Base-by-base conservation (phyloP, 1,140 invertebrate genomes). In the Drosophila cardini region DNA sequence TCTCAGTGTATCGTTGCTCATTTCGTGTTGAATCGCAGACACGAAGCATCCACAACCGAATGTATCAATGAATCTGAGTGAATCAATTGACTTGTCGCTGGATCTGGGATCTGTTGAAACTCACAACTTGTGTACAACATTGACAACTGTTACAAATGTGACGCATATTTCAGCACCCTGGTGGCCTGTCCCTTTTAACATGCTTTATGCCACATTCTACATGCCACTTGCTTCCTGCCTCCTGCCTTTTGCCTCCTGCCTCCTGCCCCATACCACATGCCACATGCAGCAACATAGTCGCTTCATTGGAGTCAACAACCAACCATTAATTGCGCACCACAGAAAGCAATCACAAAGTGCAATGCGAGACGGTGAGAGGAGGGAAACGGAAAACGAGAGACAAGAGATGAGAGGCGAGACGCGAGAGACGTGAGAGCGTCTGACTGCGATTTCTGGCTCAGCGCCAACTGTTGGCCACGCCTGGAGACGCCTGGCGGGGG, bases 311-410 rank as follows among this genome's bases (percentile, higher is more conserved):
- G 48, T 30, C 68, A 56, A 57, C 52, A 45, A 46, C 50, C 56
- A 16, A 56, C 56, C 82, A 87, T 86, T 87, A 82, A 86, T 81
- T 86, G 83, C 76, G 71, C 75, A 79, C 83, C 83, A 68, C 83
- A 87, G 58, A 87, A 82, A 82, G 83, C 78, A 86, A 86, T 86
- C 83, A 82, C 83, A 82, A 69, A 72, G 62, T 78, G 73, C 81
- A 64, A 80, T 84, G 65, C 30, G 72, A 62, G 64, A 5, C 34
- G 43, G 45, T 42, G 40, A 56, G 53, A 56, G 53, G 1, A 2
- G 1, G 26, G 45, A 46, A 11, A 48, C 4, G 32, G n/a, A 8
- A 11, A 38, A 38, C 1, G 40, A 45, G 42, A 2, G 18, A 21
- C 1, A 3, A 21, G 21, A 21, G 21, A 3, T 2, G 3, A 21